phyloP scores from a whole-genome alignment of 2,888 invertebrate species.

The Papilio demoleus region DNA sequence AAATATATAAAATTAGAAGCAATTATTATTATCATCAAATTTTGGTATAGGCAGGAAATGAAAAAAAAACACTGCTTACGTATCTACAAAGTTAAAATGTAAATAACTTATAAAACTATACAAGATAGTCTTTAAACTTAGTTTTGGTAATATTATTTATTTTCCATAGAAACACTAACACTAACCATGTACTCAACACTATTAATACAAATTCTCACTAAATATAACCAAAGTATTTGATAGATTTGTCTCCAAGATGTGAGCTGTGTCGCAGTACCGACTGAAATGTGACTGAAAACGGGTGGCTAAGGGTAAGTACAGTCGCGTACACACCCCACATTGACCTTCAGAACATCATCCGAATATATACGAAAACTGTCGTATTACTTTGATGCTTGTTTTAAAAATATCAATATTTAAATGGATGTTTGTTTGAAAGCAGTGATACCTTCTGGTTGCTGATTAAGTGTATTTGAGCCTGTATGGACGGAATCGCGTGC shows the following conservation, averaged over 20 bases:
- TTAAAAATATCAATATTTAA: no score
- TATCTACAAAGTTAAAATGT: no score
- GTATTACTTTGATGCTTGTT: conserved; percentile 15
- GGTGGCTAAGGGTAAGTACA: conserved; percentile 33
- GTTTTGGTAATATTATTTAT: no score
- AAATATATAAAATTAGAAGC: conserved; percentile 39
- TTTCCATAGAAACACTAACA: neutral
- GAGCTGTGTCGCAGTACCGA: conserved; percentile 32
- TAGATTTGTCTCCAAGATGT: conserved; percentile 19
- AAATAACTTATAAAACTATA: no score
- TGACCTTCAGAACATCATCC: conserved; percentile 23
- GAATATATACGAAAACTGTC: neutral
- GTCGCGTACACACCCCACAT: conserved; percentile 18
- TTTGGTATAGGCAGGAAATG: neutral
- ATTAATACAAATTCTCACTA: neutral
- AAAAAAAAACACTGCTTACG: neutral
- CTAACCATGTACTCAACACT: neutral
- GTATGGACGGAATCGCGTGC: no score
- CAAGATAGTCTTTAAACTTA: no score
- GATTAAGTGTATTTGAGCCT: no score
- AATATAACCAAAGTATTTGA: no score
- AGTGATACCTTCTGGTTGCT: no score
- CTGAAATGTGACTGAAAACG: conserved; percentile 30
- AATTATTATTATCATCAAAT: neutral
- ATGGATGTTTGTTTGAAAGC: no score